These are phyloP conservation scores for Monochamus alternatus DNA, from an alignment of 2,888 invertebrate genomes.

Conservation along the genomic window DNA sequence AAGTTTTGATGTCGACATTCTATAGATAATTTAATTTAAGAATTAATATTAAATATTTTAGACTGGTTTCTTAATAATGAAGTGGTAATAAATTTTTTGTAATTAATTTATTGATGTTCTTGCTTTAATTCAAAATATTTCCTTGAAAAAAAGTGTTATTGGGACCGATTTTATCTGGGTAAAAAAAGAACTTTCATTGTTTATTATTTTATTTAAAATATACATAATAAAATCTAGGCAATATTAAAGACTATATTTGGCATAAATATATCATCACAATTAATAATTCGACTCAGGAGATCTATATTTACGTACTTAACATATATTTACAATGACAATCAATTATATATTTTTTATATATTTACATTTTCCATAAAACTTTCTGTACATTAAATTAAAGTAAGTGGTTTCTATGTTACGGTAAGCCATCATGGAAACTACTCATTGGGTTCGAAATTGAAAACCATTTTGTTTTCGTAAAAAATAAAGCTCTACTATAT, in stretches of 20 bases:
- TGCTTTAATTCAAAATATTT: too few species aligned
- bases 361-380: slow-evolving; percentile 44
- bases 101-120: too few species aligned
- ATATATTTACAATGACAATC: slow-evolving; percentile 54
- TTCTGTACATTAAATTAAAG: slow-evolving; percentile 37
- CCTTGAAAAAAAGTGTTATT: too few species aligned
- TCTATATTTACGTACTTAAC: slow-evolving; percentile 59
- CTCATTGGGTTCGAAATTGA: slow-evolving; percentile 3
- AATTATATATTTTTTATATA: slow-evolving; percentile 38
- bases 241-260: slow-evolving; percentile 70
- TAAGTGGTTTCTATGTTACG: not conserved
- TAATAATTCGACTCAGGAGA: slow-evolving; percentile 70
- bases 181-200: slow-evolving; percentile 6
- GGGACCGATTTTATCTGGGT: not conserved
- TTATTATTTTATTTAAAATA: slow-evolving; percentile 70
- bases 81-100: not conserved
- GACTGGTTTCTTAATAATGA: not conserved
- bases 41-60: not conserved
- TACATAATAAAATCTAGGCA: slow-evolving; percentile 72
- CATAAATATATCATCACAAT: slow-evolving; percentile 71
- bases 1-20: slow-evolving; percentile 59
- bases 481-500: too few species aligned
- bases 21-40: not conserved
- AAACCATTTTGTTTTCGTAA: not conserved
- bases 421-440: slow-evolving; percentile 13